These are phyloP conservation scores for Lanius ludovicianus DNA, from an alignment of 2,113 vertebrate species.

Conservation along the genomic window DNA sequence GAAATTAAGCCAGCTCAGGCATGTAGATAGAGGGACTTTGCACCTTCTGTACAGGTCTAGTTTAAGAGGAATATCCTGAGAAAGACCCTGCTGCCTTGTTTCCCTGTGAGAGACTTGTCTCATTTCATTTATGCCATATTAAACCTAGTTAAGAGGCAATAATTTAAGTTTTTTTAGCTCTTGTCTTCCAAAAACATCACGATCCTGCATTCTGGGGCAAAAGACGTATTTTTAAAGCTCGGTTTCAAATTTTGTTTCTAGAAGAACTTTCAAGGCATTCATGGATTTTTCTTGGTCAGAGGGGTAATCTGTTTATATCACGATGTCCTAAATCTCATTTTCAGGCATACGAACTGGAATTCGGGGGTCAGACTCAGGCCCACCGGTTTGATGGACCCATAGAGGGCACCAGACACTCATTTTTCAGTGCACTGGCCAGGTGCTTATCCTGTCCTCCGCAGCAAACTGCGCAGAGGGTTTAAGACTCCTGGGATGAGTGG, in stretches of 20 bases:
- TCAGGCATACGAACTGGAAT: neutral
- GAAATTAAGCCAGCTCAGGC: neutral
- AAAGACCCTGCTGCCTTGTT: neutral
- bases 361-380: neutral
- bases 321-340: neutral
- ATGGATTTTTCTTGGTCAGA: neutral
- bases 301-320: neutral
- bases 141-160: neutral
- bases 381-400: neutral
- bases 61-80: neutral
- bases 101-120: neutral
- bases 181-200: neutral
- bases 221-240: neutral
- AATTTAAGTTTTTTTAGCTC: neutral
- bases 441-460: neutral
- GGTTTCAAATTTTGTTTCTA: neutral
- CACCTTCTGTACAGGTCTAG: neutral
- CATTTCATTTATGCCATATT: neutral
- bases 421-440: conserved; percentile 26
- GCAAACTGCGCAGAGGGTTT: neutral
- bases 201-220: neutral
- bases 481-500: neutral
- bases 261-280: neutral
- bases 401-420: conserved; percentile 65
- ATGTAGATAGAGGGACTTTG: neutral